Evolutionary conservation across 1,140 invertebrate genomes (phyloP), one percentile per base, ranked within the genome.

Genomic region (Diabrotica virgifera): DNA sequence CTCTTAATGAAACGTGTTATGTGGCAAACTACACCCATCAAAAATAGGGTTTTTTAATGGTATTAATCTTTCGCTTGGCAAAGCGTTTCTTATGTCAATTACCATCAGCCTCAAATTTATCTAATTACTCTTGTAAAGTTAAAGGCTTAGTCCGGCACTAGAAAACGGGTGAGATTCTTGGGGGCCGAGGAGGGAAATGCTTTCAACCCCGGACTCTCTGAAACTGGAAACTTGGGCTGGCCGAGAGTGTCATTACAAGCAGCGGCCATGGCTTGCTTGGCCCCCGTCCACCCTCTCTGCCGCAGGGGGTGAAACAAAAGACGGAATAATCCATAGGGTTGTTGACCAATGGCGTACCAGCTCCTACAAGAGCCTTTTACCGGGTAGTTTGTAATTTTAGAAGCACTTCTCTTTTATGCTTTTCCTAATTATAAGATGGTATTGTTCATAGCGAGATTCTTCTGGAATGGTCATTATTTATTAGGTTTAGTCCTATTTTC

Each of bases 191-290:
- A 24, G 51, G 57, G 59, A 9, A 56, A 36, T 55, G 57, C 57
- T 54, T 55, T 65, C 51, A 46, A 56, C 38, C 67, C 64, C 53
- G 67, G 63, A 63, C 65, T 62, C 65, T 52, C 37, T 59, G 72
- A 72, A 74, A 71, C 66, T 72, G 66, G 60, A 62, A 62, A 62
- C 60, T 69, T 62, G 69, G 59, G 69, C 64, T 67, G 71, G 69
- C 74, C 75, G 74, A 74, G 74, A 76, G 76, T 77, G 76, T 77
- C 75, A 77, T 77, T 77, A 77, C 75, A 76, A 77, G 71, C 71
- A 76, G 74, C 74, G 74, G 73, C 74, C 74, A 73, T 70, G 56
- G 68, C 60, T 65, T 64, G 70, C 66, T 50, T 46, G n/a, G 40
- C 64, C 62, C 53, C 67, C 60, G 56, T 68, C 63, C 66, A 50